phyloP scores from a whole-genome alignment of 2,888 invertebrate genomes.

The Megastigmus dorsalis region DNA sequence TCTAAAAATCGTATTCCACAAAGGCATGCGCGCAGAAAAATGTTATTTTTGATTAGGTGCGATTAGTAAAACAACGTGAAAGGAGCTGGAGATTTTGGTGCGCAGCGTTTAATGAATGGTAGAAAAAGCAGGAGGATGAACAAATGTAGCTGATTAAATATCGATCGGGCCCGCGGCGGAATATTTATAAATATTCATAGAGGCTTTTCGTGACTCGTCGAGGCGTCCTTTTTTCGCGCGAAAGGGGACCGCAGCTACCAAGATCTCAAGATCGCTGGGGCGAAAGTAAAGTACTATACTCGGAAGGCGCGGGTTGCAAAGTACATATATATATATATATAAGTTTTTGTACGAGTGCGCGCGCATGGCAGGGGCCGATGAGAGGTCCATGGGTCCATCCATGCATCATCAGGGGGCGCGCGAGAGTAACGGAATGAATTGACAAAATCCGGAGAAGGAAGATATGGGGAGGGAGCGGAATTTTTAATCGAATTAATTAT shows the following conservation, averaged over 20 bases:
- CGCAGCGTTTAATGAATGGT: too few species aligned
- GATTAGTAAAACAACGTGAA: too few species aligned
- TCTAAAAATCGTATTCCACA: too few species aligned
- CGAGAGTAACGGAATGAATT: slow-evolving; percentile 33
- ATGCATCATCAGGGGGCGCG: not conserved
- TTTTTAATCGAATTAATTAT: slow-evolving; percentile 39
- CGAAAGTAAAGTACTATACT: not conserved
- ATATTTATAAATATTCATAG: slow-evolving; percentile 18
- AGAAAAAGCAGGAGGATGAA: too few species aligned
- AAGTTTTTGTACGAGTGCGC: not conserved
- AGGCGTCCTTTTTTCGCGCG: not conserved
- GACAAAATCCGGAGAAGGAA: slow-evolving; percentile 22
- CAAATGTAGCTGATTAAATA: too few species aligned
- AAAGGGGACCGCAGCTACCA: not conserved
- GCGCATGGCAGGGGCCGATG: not conserved
- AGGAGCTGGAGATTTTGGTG: too few species aligned
- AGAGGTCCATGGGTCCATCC: too few species aligned
- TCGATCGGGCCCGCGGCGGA: too few species aligned
- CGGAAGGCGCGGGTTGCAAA: not conserved
- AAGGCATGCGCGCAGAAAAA: too few species aligned
- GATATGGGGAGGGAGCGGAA: not conserved
- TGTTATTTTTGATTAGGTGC: too few species aligned
- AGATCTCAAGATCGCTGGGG: not conserved
- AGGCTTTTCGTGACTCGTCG: not conserved
- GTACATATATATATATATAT: too few species aligned